Conservation (phyloP, 1,140 invertebrate species). For the Brachionus angularis region DNA sequence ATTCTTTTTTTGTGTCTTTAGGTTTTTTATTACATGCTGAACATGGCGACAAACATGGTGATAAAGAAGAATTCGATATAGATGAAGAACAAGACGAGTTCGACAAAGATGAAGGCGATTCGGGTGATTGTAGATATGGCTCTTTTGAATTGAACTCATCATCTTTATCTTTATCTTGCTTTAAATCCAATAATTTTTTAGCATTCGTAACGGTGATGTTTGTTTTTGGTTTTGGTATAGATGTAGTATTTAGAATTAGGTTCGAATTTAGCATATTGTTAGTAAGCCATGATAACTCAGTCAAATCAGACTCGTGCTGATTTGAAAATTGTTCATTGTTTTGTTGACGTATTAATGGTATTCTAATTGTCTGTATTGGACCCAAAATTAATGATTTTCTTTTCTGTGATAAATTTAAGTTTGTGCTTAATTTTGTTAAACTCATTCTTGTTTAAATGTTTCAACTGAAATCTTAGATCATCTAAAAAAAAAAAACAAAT, state of each 20-base stretch:
- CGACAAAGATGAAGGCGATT: background rate
- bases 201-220: background rate
- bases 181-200: background rate
- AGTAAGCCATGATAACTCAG: slow-evolving; percentile 36
- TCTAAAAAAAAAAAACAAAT: slow-evolving; percentile 7
- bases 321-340: too few relatives aligned
- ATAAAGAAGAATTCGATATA: slow-evolving; percentile 11
- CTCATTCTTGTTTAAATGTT: too few relatives aligned
- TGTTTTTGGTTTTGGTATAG: background rate
- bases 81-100: slow-evolving; percentile 16
- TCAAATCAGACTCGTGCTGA: slow-evolving; percentile 31
- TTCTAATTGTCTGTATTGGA: background rate
- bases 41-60: slow-evolving; percentile 12
- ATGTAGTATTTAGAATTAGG: background rate
- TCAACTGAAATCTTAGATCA: slow-evolving; percentile 20
- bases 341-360: background rate
- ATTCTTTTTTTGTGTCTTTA: background rate
- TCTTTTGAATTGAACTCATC: too few relatives aligned
- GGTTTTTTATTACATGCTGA: background rate
- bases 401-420: too few relatives aligned
- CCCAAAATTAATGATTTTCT: too few relatives aligned
- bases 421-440: too few relatives aligned
- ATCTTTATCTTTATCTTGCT: background rate
- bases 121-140: too few relatives aligned
- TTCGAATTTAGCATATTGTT: background rate